Conservation (phyloP, 2,888 invertebrate genomes). For the Scaptomyza reducta region DNA sequence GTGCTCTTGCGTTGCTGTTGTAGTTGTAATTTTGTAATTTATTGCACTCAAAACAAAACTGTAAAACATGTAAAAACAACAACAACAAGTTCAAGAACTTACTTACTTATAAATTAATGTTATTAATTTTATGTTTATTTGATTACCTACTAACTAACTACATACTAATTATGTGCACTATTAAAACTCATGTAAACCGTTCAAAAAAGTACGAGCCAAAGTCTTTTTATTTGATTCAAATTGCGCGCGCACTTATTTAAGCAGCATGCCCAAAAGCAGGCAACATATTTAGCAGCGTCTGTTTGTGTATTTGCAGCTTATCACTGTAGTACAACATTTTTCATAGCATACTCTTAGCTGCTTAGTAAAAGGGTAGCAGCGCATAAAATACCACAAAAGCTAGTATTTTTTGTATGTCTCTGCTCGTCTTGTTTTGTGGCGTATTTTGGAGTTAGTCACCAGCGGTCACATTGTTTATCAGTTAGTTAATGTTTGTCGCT, state of each 20-base stretch:
- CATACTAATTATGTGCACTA: slow-evolving; percentile 56
- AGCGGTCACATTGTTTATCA: slow-evolving; percentile 39
- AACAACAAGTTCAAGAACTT: slow-evolving; percentile 35
- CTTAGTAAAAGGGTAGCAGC: background rate
- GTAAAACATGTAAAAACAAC: slow-evolving; percentile 10
- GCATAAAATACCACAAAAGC: background rate
- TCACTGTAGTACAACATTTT: background rate
- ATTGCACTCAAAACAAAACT: slow-evolving; percentile 14
- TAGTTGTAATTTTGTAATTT: slow-evolving; percentile 42
- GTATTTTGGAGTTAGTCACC: background rate
- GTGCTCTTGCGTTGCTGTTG: slow-evolving; percentile 44
- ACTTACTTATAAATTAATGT: slow-evolving; percentile 45
- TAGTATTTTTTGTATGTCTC: slow-evolving; percentile 18
- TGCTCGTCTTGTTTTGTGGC: slow-evolving; percentile 6
- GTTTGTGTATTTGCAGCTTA: no score
- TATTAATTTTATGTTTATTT: slow-evolving; percentile 57
- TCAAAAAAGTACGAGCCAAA: slow-evolving; percentile 28
- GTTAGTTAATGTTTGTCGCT: slow-evolving; percentile 50
- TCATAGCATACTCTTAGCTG: slow-evolving; percentile 22
- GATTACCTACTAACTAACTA: slow-evolving; percentile 66
- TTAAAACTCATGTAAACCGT: slow-evolving; percentile 57
- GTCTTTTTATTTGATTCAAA: background rate
- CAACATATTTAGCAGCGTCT: background rate
- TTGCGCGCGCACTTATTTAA: background rate
- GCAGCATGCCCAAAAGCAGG: slow-evolving; percentile 4